These are phyloP conservation scores for Xenopus borealis DNA, from an alignment of 2,113 vertebrate species.

Conservation along the genomic window DNA sequence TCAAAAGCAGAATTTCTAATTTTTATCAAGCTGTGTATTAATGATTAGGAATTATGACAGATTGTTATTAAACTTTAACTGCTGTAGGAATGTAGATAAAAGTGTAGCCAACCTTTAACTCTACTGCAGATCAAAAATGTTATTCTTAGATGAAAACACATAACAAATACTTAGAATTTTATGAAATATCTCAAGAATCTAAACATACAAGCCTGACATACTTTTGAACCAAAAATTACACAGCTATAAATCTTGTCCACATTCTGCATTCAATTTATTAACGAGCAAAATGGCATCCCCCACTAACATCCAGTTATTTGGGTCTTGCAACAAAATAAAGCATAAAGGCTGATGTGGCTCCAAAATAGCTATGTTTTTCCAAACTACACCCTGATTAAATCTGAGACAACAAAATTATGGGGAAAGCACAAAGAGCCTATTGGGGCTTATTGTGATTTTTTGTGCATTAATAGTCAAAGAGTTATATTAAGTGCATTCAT, in stretches of 20 bases:
- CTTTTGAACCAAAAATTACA: not conserved
- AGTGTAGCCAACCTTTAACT: conserved; percentile 55
- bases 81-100: conserved; percentile 57
- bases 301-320: not conserved
- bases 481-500: not conserved
- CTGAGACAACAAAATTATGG: conserved; percentile 23
- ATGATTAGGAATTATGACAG: conserved; percentile 62
- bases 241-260: not conserved
- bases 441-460: not conserved
- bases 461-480: not conserved
- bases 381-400: conserved; percentile 3
- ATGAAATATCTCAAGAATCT: conserved; percentile 2
- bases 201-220: conserved; percentile 24
- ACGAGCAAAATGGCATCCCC: not conserved
- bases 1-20: conserved; percentile 56
- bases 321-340: conserved; percentile 18
- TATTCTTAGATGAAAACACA: conserved; percentile 55
- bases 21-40: conserved; percentile 63
- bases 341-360: not conserved
- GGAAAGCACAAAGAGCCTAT: conserved; percentile 1
- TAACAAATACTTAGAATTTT: conserved; percentile 34
- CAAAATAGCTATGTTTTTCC: not conserved
- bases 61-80: conserved; percentile 70
- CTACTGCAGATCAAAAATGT: conserved; percentile 56
- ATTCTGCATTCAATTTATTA: conserved; percentile 20